A percentile compares a stretch with the other conserved stretches of the same genome.
Conservation (phyloP, 2,797 vertebrate genomes). For the Passerculus sandwichensis region DNA sequence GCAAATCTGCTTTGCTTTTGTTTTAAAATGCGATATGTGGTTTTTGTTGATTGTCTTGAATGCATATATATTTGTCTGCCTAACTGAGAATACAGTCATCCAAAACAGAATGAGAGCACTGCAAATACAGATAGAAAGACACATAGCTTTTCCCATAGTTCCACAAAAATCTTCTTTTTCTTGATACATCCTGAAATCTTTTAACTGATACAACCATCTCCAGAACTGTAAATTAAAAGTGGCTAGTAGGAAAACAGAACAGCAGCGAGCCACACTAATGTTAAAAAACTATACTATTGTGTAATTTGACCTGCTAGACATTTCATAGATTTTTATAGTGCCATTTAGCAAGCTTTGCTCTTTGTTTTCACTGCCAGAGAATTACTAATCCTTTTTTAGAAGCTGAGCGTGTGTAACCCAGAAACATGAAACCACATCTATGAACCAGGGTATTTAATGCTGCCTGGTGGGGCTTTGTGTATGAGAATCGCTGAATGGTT, state of each 20-base stretch:
- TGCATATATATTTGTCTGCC: neutral
- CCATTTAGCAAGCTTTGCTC: neutral
- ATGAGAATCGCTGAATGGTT: neutral
- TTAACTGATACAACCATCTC: neutral
- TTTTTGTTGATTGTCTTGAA: neutral
- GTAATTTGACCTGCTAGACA: neutral
- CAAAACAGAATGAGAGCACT: neutral
- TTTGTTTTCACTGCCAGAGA: neutral
- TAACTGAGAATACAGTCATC: neutral
- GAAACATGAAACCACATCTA: neutral
- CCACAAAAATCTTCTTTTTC: neutral
- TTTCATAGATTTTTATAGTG: neutral
- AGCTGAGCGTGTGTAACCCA: neutral
- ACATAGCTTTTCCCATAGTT: neutral
- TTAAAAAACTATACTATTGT: neutral
- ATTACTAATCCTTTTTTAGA: neutral
- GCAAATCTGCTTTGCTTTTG: neutral
- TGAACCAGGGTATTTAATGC: rapidly evolving
- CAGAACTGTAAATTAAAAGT: neutral
- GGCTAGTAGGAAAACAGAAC: neutral
- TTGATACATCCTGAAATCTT: neutral
- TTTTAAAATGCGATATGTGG: neutral
- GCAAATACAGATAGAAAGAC: neutral
- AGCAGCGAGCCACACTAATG: neutral
- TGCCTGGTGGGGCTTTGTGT: neutral